phyloP scores from a whole-genome alignment of 2,888 invertebrate species.

The Mystacides longicornis region DNA sequence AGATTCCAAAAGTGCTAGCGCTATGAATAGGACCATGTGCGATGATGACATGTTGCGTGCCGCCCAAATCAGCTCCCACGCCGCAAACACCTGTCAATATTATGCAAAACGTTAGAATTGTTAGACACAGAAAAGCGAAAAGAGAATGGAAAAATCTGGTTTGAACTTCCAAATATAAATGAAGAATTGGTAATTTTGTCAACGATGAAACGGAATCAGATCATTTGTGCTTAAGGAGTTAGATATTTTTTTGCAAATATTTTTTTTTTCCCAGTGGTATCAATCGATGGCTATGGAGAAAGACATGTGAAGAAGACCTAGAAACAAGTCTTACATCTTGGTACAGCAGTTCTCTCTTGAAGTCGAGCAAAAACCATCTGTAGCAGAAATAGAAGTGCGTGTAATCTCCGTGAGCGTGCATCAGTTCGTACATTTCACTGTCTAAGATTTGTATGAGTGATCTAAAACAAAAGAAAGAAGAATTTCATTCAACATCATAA shows the following conservation, averaged over 20 bases:
- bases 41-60: slow-evolving; percentile 77
- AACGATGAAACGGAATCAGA: too few relatives aligned
- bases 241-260: too few relatives aligned
- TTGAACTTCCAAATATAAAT: too few relatives aligned
- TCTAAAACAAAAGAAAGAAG: slow-evolving; percentile 41
- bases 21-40: slow-evolving; percentile 89
- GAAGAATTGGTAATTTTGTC: too few relatives aligned
- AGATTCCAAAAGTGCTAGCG: slow-evolving; percentile 83
- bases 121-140: too few relatives aligned
- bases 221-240: too few relatives aligned
- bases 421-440: slow-evolving; percentile 86
- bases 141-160: too few relatives aligned
- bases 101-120: too few relatives aligned
- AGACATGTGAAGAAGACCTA: background rate
- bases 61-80: slow-evolving; percentile 97
- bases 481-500: too few relatives aligned
- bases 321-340: slow-evolving; percentile 60
- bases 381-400: slow-evolving; percentile 98
- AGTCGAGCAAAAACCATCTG: slow-evolving; percentile 94
- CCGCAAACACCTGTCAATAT: slow-evolving; percentile 68
- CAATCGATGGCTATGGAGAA: background rate
- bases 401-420: slow-evolving; percentile 93
- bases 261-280: too few relatives aligned
- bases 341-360: slow-evolving; percentile 88
- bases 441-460: slow-evolving; percentile 83